A percentile compares a stretch with the other conserved stretches of the same genome.
phyloP scores from a whole-genome alignment of 30 jellyfish, hydroid and myxozoan species.

The Sanderia malayensis region DNA sequence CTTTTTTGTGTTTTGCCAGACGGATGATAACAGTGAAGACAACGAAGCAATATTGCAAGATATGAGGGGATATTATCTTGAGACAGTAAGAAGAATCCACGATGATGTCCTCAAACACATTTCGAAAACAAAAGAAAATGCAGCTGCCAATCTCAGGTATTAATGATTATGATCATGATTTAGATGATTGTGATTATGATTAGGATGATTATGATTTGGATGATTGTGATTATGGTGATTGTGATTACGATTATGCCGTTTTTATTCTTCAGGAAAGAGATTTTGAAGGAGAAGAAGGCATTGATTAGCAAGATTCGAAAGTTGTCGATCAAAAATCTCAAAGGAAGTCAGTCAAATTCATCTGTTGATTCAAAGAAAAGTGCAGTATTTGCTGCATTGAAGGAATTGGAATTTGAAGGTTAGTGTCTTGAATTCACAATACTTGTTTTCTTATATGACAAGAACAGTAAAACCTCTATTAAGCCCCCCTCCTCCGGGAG shows the following conservation, averaged over 20 bases:
- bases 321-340: slow-evolving; percentile 17
- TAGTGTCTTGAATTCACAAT: not conserved
- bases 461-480: no score
- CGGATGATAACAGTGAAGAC: slow-evolving; percentile 28
- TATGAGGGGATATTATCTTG: slow-evolving; percentile 62
- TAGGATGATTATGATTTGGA: no score
- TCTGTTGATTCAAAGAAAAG: not conserved
- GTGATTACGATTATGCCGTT: no score
- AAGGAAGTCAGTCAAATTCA: not conserved
- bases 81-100: slow-evolving; percentile 43
- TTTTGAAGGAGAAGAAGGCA: slow-evolving; percentile 34
- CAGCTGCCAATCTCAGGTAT: slow-evolving; percentile 54
- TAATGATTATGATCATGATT: no score
- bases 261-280: slow-evolving; percentile 27
- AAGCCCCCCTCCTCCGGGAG: no score
- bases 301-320: slow-evolving; percentile 38
- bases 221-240: no score
- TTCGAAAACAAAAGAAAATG: slow-evolving; percentile 52
- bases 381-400: slow-evolving; percentile 29
- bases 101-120: slow-evolving; percentile 58
- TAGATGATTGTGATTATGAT: no score
- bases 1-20: no score
- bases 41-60: slow-evolving; percentile 29
- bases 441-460: no score
- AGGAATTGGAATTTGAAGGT: slow-evolving; percentile 45